Percentiles rank a stretch among this genome's conserved stretches.
phyloP scores from a whole-genome alignment of 2,888 invertebrate genomes.

The Blera fallax region DNA sequence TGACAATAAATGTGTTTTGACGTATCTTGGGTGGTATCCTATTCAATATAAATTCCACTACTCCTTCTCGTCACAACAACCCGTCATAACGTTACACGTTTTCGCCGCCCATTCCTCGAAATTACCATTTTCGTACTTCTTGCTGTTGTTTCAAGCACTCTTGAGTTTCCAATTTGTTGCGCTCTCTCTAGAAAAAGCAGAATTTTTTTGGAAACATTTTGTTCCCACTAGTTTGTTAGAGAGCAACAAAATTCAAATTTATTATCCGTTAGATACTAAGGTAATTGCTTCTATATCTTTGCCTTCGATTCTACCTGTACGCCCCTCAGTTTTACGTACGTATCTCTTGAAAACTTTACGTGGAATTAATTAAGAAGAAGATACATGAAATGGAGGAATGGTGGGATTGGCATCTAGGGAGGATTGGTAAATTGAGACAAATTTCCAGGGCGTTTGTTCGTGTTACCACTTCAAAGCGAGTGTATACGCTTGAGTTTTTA shows the following conservation, averaged over 20 bases:
- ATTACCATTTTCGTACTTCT: conserved; percentile 25
- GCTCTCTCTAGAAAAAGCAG: background rate
- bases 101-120: background rate
- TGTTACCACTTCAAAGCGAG: conserved; percentile 31
- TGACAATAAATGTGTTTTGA: conserved; percentile 48
- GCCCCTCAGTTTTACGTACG: background rate
- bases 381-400: background rate
- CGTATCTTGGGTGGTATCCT: conserved; percentile 40
- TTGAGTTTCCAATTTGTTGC: conserved; percentile 47
- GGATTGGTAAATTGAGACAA: conserved; percentile 46
- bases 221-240: conserved; percentile 21
- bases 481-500: conserved; percentile 32
- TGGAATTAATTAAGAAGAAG: conserved; percentile 38
- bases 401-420: background rate
- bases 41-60: conserved; percentile 28
- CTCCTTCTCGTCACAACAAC: background rate
- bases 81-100: conserved; percentile 1
- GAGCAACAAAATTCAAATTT: conserved; percentile 32
- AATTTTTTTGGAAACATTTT: background rate
- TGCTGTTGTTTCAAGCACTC: conserved; percentile 35
- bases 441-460: conserved; percentile 9
- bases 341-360: conserved; percentile 14
- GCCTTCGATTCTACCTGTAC: background rate
- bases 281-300: conserved; percentile 16
- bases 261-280: background rate